Evolutionary conservation across 1,140 invertebrate species (phyloP), one percentile per base, ranked within the genome.

Genomic region (Scaptomyza pallida): DNA sequence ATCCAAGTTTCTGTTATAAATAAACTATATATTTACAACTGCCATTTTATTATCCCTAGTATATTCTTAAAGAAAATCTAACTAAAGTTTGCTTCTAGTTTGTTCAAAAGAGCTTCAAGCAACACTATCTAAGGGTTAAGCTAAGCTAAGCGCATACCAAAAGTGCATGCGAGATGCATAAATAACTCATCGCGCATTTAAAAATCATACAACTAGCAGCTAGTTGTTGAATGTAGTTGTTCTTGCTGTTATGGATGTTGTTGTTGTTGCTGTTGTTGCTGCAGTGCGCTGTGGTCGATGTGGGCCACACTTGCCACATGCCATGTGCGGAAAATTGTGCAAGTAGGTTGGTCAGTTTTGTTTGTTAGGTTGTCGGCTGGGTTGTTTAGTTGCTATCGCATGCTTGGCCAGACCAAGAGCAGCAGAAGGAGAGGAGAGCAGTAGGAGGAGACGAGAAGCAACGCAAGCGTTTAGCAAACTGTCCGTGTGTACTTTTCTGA

Each of bases 141-240:
- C 55, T 86, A 67, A 30, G 26, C 6, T 55, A 69, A 50, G 81
- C 69, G 77, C 68, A 79, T 74, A 74, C 69, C 73, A 37, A 74
- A 51, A 48, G 57, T 41, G 35, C 69, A 74, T 81, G 77, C 70
- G 57, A 79, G 72, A 72, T 88, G 82, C 82, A 88, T 88, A 88
- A 88, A 88, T 88, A 88, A 88, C 82, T 88, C 82, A 88, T 88
- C 82, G 82, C 83, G 75, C 82, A 88, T 88, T 88, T 88, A 88
- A 88, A 88, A 88, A 88, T 82, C 82, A 88, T 78, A 59, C 74
- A 70, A 72, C 77, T 50, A 78, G 78, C 78, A 61, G 62, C 61
- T 55, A 65, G 72, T 61, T 74, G 69, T 80, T 59, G 26, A 30
- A 30, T 30, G 48, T 51, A 47, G 72, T 63, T 61, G 68, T 56